Evolutionary conservation across 1,140 invertebrate genomes (phyloP).

Genomic region (Palaemon carinicauda): DNA sequence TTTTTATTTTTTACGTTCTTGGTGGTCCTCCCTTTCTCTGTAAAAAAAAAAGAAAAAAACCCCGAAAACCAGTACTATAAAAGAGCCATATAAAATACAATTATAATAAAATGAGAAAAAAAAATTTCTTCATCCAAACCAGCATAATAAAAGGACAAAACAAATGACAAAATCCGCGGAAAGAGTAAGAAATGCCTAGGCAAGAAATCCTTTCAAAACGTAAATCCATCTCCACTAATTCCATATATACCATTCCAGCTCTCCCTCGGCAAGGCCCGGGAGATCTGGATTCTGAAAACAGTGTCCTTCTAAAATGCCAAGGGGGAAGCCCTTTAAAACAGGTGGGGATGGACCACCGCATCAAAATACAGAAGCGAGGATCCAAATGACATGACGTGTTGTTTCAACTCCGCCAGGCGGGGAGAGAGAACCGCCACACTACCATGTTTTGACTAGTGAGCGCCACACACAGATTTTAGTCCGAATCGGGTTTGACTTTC

Average conservation of each 20-base stretch:
- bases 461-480: slow-evolving; percentile 45
- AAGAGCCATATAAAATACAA: no score
- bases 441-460: slow-evolving; percentile 55
- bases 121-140: no score
- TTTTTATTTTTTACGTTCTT: no score
- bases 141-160: no score
- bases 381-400: slow-evolving; percentile 52
- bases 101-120: no score
- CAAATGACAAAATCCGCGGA: no score
- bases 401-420: slow-evolving; percentile 42
- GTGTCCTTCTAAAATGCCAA: no score
- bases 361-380: slow-evolving; percentile 54
- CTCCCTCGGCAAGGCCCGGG: neutral
- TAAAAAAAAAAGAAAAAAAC: no score
- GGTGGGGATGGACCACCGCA: slow-evolving; percentile 14
- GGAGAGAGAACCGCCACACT: slow-evolving; percentile 33
- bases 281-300: no score
- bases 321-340: slow-evolving; percentile 4
- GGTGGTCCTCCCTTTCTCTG: no score
- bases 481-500: slow-evolving; percentile 47
- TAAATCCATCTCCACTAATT: neutral
- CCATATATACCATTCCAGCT: neutral
- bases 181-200: no score
- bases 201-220: neutral
- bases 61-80: no score